Base-by-base conservation (phyloP, 2,888 invertebrate species). In the Allolobophora icterica region DNA sequence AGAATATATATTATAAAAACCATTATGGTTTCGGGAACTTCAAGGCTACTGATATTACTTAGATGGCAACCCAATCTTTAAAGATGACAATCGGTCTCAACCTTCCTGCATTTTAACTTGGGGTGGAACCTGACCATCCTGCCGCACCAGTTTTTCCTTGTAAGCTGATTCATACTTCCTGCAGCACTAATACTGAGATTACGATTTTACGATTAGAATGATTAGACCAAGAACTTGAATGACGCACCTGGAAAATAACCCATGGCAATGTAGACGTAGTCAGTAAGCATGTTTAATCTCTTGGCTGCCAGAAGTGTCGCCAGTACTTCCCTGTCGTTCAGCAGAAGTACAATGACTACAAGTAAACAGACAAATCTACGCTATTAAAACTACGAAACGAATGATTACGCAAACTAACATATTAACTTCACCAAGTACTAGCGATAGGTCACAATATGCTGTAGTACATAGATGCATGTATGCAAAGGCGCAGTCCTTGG, bases 321-420 rank as follows among this genome's bases (percentile, higher is more conserved):
- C 34, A 87, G 19, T 87, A 35, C 87, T 34, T 34, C 87, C 24
- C 35, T 87, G 87, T 87, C 87, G 87, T 35, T 35, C 87, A 87
- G 6, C 87, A 87, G 35, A 34, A 87, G 38, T 87, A 1, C 34
- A 35, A 87, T 87, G 35, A 87, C 87, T 87, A 87, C 35, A 87
- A 87, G 24, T 24, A 87, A 24, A 35, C 34, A 87, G 38, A 87
- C 2, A 87, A 30, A 87, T 35, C 3, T 30, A 19, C 35, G n/a
- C 3, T n/a, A 58, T 13, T n/a, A 6, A n/a, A n/a, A n/a, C n/a
- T n/a, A 71, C 71, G n/a, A 71, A n/a, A 0, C n/a, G 30, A n/a
- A n/a, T n/a, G 17, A 71, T 1, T 13, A 71, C n/a, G 71, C 8
- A n/a, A n/a, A 71, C 71, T 8, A n/a, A n/a, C 8, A 71, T 17